Base-by-base conservation (phyloP, 2,797 vertebrate genomes). In the Lagocephalus sceleratus region DNA sequence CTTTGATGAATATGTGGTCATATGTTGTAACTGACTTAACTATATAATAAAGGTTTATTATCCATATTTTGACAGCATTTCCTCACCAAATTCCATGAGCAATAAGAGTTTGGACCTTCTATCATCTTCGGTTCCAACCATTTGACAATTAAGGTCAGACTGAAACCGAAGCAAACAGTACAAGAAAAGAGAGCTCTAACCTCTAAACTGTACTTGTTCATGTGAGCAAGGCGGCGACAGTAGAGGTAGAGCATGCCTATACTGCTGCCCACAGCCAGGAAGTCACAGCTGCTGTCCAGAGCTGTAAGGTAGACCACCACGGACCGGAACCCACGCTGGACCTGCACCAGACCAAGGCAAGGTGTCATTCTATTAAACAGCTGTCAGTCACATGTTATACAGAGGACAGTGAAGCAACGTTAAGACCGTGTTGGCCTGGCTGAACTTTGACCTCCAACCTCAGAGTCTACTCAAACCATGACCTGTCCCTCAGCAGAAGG, bases 191-290 rank as follows among this genome's bases (percentile, higher is more conserved):
- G 65, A 17, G 20, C 49, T 53, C 87, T 80, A 78, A 97, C 96
- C 93, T 98, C 94, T 16, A 98, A 86, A 84, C 92, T 97, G 45
- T 98, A 95, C 75, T 96, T 99, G 76, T 90, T 94, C 95, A 99
- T 97, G 74, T 92, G 93, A 54, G 88, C 90, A 12, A 92, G 78
- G 38, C 87, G 90, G 15, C 97, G 90, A 71, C 95, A 98, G 87
- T 97, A 97, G 40, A 99, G 89, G 73, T 98, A 99, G 9, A 99
- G 89, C 96, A 98, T 98, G 1, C 97, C 92, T 1, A 94, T 95
- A 80, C 94, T 98, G 89, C 94, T 98, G 64, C 97, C 97, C 68
- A 98, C 93, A 0, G 96, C 96, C 60, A 99, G 91, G 81, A 95
- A 99, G 88, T 98, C 95, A 32, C 71, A 88, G 75, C 88, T 98